These are phyloP conservation scores for Nerophis lumbriciformis DNA, from an alignment of 2,113 vertebrate species.

Conservation along the genomic window DNA sequence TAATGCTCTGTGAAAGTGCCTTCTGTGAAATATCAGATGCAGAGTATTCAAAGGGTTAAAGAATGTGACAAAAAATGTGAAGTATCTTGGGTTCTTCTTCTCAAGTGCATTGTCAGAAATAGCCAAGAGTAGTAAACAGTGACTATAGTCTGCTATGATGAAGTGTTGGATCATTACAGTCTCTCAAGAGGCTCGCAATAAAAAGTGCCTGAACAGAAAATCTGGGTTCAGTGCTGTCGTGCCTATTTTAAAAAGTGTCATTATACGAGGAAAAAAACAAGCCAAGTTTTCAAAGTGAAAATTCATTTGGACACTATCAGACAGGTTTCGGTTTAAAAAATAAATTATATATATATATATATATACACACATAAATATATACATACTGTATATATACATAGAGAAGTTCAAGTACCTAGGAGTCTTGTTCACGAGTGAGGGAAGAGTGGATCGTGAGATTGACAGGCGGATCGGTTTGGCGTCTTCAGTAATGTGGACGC, in stretches of 20 bases:
- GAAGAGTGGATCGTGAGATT: too few relatives aligned
- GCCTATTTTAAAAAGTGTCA: not conserved
- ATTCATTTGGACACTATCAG: not conserved
- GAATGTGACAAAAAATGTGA: not conserved
- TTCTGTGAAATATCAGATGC: not conserved
- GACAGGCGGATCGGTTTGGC: too few relatives aligned
- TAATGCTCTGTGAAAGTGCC: too few relatives aligned
- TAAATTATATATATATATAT: too few relatives aligned
- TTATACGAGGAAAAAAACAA: not conserved
- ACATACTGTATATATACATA: too few relatives aligned
- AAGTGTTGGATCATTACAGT: not conserved
- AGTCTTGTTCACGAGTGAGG: too few relatives aligned
- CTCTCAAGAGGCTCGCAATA: not conserved
- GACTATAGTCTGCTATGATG: not conserved
- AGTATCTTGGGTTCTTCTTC: not conserved
- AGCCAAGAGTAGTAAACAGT: not conserved
- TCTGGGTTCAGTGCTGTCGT: not conserved
- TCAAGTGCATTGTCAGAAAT: not conserved
- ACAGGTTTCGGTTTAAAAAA: not conserved
- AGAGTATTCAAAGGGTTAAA: not conserved
- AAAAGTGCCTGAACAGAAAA: not conserved
- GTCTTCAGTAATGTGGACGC: too few relatives aligned
- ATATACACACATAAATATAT: too few relatives aligned
- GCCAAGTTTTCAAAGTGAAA: too few relatives aligned
- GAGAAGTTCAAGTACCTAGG: too few relatives aligned